A percentile compares a stretch with the other conserved stretches of the same genome.
phyloP scores from a whole-genome alignment of 92 coral and sea anemone genomes.

The Pocillopora meandrina region DNA sequence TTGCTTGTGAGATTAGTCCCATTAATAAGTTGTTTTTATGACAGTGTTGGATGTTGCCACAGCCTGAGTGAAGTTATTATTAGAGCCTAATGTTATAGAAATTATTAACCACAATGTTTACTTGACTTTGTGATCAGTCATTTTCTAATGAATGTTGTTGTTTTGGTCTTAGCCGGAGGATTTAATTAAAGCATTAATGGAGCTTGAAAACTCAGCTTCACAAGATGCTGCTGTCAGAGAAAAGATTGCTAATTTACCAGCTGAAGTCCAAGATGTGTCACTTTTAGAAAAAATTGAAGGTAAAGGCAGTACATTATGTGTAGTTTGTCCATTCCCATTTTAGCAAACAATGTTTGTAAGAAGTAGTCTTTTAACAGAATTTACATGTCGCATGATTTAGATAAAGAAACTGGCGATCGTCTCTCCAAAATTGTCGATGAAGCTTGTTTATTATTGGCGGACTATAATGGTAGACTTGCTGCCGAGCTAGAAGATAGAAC shows the following conservation, averaged over 20 bases:
- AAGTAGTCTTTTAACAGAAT: neutral
- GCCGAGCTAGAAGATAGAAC: conserved; percentile 96
- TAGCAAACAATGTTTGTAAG: neutral
- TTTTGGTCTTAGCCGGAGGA: conserved; percentile 77
- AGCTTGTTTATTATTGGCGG: conserved; percentile 95
- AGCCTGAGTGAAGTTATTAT: too few relatives aligned
- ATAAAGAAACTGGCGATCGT: conserved; percentile 92
- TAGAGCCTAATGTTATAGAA: too few relatives aligned
- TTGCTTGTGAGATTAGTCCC: too few relatives aligned
- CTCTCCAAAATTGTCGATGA: conserved; percentile 92
- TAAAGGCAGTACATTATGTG: neutral
- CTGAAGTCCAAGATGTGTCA: conserved; percentile 98
- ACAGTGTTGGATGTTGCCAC: too few relatives aligned
- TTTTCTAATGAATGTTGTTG: neutral
- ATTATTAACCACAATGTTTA: too few relatives aligned
- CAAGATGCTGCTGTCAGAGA: conserved; percentile 98
- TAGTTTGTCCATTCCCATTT: neutral
- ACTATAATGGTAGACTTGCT: conserved; percentile 94
- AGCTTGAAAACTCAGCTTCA: conserved; percentile 93
- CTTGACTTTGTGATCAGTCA: too few relatives aligned
- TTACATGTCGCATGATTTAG: conserved; percentile 41
- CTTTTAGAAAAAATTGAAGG: conserved; percentile 95
- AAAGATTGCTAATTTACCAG: conserved; percentile 96
- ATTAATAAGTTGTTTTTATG: too few relatives aligned
- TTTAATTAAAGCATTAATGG: conserved; percentile 88